Evolutionary conservation across 53 echinoderm and acorn worm species (phyloP).

Genomic region (Echinarachnius parma): DNA sequence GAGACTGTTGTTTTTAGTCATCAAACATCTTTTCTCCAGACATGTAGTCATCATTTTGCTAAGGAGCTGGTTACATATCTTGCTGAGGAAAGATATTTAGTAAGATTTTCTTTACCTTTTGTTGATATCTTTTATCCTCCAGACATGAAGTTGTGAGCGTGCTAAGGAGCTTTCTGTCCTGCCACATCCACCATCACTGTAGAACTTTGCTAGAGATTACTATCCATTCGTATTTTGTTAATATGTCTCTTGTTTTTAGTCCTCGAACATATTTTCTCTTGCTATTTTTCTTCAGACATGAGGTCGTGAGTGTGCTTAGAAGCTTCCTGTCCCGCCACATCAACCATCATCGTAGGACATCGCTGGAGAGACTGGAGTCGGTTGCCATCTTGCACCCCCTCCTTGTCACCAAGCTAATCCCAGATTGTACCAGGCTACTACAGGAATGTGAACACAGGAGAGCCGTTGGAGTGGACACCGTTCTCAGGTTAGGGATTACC

Average conservation of each 20-base stretch:
- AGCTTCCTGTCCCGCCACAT: conserved; percentile 67
- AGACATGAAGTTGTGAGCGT: conserved; percentile 60
- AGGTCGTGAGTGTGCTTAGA: conserved; percentile 52
- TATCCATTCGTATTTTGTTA: too few species aligned
- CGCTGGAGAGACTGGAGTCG: conserved; percentile 66
- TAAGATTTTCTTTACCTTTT: too few species aligned
- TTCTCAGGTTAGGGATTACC: too few species aligned
- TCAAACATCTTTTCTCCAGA: too few species aligned
- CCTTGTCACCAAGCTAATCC: conserved; percentile 49
- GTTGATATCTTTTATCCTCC: not conserved
- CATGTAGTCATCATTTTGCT: too few species aligned
- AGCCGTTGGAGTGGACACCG: conserved; percentile 73
- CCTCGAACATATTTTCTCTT: too few species aligned
- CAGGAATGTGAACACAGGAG: conserved; percentile 71
- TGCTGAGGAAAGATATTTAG: too few species aligned
- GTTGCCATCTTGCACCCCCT: conserved; percentile 66
- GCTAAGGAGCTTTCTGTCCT: conserved; percentile 57
- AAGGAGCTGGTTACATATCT: too few species aligned
- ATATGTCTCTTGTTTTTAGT: too few species aligned
- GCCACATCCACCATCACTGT: conserved; percentile 66
- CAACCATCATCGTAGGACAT: conserved; percentile 58
- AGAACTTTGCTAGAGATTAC: too few species aligned
- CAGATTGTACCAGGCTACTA: conserved; percentile 62
- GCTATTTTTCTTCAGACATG: conserved; percentile 43
- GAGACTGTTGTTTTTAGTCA: too few species aligned